Conservation (phyloP, 2,888 invertebrate genomes). For the Pardosa pseudoannulata region DNA sequence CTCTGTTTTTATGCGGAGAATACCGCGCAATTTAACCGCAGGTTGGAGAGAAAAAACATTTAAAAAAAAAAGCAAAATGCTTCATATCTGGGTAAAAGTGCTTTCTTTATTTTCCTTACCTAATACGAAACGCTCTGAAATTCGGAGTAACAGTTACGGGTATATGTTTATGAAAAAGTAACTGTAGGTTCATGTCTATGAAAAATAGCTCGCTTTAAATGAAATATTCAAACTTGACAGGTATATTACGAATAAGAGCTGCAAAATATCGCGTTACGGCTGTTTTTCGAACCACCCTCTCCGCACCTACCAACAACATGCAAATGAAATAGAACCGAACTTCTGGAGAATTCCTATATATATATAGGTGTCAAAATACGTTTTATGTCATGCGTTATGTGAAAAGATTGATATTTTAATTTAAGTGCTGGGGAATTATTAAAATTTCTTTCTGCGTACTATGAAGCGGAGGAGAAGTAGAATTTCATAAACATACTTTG, state of each 20-base stretch:
- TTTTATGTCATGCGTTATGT: constrained; percentile 34
- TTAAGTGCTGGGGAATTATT: constrained; percentile 54
- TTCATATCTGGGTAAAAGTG: background rate
- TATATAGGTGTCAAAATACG: constrained; percentile 46
- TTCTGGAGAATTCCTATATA: constrained; percentile 9
- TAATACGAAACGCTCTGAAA: background rate
- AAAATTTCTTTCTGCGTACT: constrained; percentile 23
- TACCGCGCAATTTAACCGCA: too few relatives aligned
- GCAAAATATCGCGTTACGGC: constrained; percentile 23
- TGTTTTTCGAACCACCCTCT: constrained; percentile 20
- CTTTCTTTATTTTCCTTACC: background rate
- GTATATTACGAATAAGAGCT: constrained; percentile 52
- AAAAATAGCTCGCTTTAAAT: constrained; percentile 66
- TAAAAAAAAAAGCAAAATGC: background rate
- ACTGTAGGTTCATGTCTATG: constrained; percentile 4
- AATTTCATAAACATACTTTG: constrained; percentile 1
- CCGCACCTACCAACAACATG: constrained; percentile 50
- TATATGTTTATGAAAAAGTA: constrained; percentile 15
- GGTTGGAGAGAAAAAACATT: too few relatives aligned
- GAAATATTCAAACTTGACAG: constrained; percentile 71
- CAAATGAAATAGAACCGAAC: constrained; percentile 64
- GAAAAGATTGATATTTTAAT: constrained; percentile 50
- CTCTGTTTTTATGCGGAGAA: too few relatives aligned
- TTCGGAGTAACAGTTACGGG: background rate
- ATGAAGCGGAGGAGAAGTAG: background rate